Evolutionary conservation across 2,113 vertebrate species (phyloP), one percentile per base, ranked within the genome.

Genomic region (Fulmarus glacialis): DNA sequence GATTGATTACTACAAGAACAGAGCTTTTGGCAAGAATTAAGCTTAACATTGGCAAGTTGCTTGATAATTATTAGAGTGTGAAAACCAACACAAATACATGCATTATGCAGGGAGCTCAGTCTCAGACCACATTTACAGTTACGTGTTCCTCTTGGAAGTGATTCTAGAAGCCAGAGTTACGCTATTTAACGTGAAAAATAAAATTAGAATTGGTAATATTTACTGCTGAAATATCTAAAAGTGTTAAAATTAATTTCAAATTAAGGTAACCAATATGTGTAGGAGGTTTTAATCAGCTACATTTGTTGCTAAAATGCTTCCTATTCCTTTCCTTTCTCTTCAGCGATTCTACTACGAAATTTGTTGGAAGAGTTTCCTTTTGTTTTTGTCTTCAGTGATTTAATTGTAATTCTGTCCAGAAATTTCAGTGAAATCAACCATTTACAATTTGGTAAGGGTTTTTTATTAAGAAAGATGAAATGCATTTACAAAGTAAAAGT

Each of bases 1-100:
- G 81, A 91, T 94, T 94, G 93, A 93, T 91, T 94, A 87, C 70
- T 82, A 67, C 78, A 85, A 72, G 87, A 96, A 91, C 38, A 63
- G 68, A 32, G 27, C 70, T 93, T 83, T 94, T 94, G 87, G 84
- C 93, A 97, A 87, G 84, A 93, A 84, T n/a, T 70, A 53, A 81
- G 26, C 45, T 71, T 89, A 89, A 82, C 6, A 15, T 75, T 96
- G 96, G 60, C 77, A 95, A 87, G 87, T 87, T 94, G 36, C 77
- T 96, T 79, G 68, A 60, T 91, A 87, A 87, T 94, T 94, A 91
- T 90, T 95, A 50, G 59, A 62, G 64, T 91, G 77, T 91, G 87
- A 95, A 96, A 95, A 87, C 50, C 70, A 94, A 52, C 56, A 91
- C 38, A 91, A 95, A 82, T 89, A 63, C 14, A 71, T 59, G 32